Conservation (phyloP, 2,113 vertebrate genomes). For the Cephalopholis sonnerati region DNA sequence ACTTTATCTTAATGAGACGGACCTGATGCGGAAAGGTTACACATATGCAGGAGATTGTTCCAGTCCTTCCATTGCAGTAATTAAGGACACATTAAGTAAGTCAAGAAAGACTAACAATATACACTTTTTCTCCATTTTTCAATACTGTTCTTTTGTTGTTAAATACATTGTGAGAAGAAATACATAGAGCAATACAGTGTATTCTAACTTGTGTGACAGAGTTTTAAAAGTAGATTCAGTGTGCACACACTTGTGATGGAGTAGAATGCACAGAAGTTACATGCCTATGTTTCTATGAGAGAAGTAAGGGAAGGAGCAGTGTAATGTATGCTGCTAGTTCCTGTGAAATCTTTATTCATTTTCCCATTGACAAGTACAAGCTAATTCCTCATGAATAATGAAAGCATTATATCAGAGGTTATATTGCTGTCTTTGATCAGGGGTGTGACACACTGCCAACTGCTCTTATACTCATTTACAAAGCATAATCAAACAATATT, state of each 20-base stretch:
- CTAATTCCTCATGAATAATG: constrained; percentile 49
- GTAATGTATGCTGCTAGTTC: background rate
- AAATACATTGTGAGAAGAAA: background rate
- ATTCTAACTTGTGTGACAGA: background rate
- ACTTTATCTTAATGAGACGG: too few species aligned
- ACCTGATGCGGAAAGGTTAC: too few species aligned
- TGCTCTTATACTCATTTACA: constrained; percentile 34
- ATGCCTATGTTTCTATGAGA: background rate
- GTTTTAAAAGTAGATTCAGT: background rate
- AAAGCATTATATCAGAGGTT: constrained; percentile 9
- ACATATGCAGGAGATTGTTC: too few species aligned
- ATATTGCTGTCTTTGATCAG: constrained; percentile 57
- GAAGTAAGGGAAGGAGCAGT: background rate
- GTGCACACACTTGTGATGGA: background rate
- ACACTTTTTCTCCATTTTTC: background rate
- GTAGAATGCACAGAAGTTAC: background rate
- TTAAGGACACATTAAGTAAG: too few species aligned
- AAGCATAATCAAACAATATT: constrained; percentile 32
- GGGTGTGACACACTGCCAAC: constrained; percentile 29
- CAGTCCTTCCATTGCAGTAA: background rate
- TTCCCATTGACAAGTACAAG: constrained; percentile 17
- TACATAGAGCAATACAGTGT: background rate
- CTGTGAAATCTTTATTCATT: constrained; percentile 32
- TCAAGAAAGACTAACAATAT: background rate
- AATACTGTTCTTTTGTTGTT: background rate